phyloP scores from a whole-genome alignment of 2,888 invertebrate species.

The Leptopterna dolabrata region DNA sequence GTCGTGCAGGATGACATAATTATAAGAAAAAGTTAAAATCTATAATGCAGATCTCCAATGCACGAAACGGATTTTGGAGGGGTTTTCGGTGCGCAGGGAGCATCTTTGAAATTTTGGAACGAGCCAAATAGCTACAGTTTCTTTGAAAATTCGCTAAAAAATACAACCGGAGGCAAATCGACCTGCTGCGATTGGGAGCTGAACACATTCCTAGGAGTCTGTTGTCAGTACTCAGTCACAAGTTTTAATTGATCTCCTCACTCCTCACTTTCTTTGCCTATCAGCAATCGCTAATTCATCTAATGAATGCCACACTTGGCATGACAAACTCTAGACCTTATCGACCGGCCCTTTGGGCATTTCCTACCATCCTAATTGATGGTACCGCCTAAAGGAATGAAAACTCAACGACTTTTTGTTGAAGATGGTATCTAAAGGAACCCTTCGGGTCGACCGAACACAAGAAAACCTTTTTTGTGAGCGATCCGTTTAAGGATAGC shows the following conservation, averaged over 20 bases:
- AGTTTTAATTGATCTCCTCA: neutral
- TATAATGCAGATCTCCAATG: too few species aligned
- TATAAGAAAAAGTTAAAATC: too few species aligned
- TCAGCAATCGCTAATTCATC: neutral
- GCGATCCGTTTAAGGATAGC: conserved; percentile 38
- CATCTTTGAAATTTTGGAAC: too few species aligned
- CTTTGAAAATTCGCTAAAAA: too few species aligned
- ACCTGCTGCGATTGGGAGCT: too few species aligned
- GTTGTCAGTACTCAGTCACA: neutral
- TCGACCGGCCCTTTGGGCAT: conserved; percentile 8
- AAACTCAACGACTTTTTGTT: conserved; percentile 34
- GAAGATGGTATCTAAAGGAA: conserved; percentile 24
- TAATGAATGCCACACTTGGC: neutral
- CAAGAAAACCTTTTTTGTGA: conserved; percentile 28
- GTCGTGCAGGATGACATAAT: too few species aligned
- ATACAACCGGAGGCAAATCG: too few species aligned
- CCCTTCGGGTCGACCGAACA: neutral
- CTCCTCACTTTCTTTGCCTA: too few species aligned
- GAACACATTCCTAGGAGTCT: neutral
- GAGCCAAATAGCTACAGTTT: too few species aligned
- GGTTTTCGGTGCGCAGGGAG: too few species aligned
- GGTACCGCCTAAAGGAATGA: conserved; percentile 27
- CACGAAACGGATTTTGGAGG: too few species aligned
- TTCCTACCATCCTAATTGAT: conserved; percentile 26
- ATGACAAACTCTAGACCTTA: neutral